Evolutionary conservation across 2,888 invertebrate species (phyloP), one percentile per base, ranked within the genome.

Genomic region (Pammene fasciana): DNA sequence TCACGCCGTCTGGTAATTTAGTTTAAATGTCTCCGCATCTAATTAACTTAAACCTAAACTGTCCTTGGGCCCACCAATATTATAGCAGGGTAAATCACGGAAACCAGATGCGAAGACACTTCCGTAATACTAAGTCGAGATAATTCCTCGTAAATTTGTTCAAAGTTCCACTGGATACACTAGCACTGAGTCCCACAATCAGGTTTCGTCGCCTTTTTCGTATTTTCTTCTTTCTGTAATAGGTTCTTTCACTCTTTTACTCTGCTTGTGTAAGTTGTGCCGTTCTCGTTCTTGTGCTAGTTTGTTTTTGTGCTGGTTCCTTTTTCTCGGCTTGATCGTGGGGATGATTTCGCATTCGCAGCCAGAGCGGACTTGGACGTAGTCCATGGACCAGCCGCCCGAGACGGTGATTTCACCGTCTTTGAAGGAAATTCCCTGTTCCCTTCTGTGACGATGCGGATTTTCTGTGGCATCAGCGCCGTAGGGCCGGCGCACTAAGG

Each of bases 271-370:
- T 71, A 5, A 46, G 14, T 14, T 43, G 43, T 43, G 43, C 13
- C 43, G 43, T 43, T 43, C 43, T 7, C 88, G 77, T 76, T 86
- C 82, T 66, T 26, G 26, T 26, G 26, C 26, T 1, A 75, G 73
- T 43, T 82, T 76, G 68, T 83, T 85, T 72, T 80, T 79, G 72
- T 83, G 83, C 52, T 80, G 76, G 48, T 80, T 78, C 75, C 93
- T 93, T n/a, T 36, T 62, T 76, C 90, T 26, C n/a, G 45, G 45
- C 45, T 59, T 59, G n/a, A 45, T 38, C 2, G 38, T 41, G 48
- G 95, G 94, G 79, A 91, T 93, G 72, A 97, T 94, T 84, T 96
- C 95, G 88, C 97, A 97, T 80, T 96, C 95, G 89, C 97, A 97
- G 48, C 97, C 97, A 76, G 96, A 96, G 70, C 97, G 94, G 72